Evolutionary conservation across 2,797 vertebrate genomes (phyloP).

Genomic region (Sebastes jordani): DNA sequence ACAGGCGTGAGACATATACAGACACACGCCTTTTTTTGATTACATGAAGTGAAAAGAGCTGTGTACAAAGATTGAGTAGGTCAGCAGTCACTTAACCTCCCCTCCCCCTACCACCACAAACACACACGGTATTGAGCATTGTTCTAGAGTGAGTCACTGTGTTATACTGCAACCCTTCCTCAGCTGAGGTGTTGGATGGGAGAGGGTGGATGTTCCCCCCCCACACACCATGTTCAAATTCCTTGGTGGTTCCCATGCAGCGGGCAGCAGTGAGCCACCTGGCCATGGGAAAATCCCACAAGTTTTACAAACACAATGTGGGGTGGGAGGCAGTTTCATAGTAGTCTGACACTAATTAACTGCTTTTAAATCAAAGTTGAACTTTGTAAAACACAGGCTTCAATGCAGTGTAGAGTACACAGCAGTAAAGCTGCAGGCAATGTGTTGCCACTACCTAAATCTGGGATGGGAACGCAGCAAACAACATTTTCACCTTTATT

Average conservation of each 20-base stretch:
- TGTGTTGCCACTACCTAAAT: neutral
- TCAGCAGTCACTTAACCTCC: neutral
- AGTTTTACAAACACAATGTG: constrained; percentile 5
- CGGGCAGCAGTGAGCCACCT: constrained; percentile 37
- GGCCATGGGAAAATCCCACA: constrained; percentile 49
- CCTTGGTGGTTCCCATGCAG: constrained; percentile 20
- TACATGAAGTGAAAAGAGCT: constrained; percentile 26
- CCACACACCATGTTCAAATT: constrained; percentile 29
- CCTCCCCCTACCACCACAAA: neutral
- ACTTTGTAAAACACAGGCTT: constrained; percentile 15
- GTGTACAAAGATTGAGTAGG: neutral
- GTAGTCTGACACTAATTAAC: constrained; percentile 36
- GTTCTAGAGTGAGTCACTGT: constrained; percentile 3
- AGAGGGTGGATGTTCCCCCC: constrained; percentile 13
- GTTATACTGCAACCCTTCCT: neutral
- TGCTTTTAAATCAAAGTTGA: constrained; percentile 33
- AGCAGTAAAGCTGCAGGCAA: neutral
- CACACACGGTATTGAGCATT: neutral
- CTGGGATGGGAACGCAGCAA: neutral
- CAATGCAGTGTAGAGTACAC: neutral
- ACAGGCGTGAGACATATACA: neutral
- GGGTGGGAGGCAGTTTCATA: constrained; percentile 27
- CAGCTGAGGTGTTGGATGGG: constrained; percentile 5
- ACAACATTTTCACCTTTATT: neutral
- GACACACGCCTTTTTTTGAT: neutral